Conservation (phyloP, 2,888 invertebrate genomes). For the Amphimallon solstitiale region DNA sequence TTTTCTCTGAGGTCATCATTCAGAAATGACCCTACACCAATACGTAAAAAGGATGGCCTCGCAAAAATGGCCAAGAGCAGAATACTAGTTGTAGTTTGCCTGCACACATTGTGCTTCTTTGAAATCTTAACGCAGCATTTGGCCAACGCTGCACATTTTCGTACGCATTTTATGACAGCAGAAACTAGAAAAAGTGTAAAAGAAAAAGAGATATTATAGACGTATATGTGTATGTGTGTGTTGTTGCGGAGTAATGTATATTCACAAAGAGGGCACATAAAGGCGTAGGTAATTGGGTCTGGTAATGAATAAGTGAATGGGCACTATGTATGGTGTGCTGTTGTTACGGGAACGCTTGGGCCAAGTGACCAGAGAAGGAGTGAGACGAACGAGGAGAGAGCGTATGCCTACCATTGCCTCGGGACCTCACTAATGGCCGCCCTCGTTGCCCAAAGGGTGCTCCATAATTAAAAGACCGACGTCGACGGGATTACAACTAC, state of each 20-base stretch:
- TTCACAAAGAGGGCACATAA: constrained; percentile 54
- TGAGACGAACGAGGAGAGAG: constrained; percentile 11
- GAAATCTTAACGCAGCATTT: constrained; percentile 43
- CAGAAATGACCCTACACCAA: neutral
- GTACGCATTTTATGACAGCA: constrained; percentile 10
- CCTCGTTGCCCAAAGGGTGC: constrained; percentile 55
- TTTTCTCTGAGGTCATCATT: constrained; percentile 20
- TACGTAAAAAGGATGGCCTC: constrained; percentile 13
- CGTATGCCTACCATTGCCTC: constrained; percentile 49
- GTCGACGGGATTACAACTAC: constrained; percentile 60
- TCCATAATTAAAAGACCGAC: constrained; percentile 62
- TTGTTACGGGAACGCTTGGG: constrained; percentile 41
- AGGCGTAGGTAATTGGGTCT: constrained; percentile 56
- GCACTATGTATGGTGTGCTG: constrained; percentile 37
- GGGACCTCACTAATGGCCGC: constrained; percentile 54
- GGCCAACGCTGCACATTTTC: constrained; percentile 9
- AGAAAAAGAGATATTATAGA: constrained; percentile 12
- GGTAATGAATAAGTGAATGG: constrained; percentile 55
- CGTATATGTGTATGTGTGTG: constrained; percentile 9
- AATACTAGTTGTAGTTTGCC: constrained; percentile 12
- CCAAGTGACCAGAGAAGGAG: constrained; percentile 41
- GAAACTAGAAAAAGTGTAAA: neutral
- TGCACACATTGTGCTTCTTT: constrained; percentile 36
- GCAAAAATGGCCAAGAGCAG: constrained; percentile 1
- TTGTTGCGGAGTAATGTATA: constrained; percentile 32